These are phyloP conservation scores for Thamnophis sirtalis DNA, from an alignment of 2,113 vertebrate genomes.

Conservation along the genomic window DNA sequence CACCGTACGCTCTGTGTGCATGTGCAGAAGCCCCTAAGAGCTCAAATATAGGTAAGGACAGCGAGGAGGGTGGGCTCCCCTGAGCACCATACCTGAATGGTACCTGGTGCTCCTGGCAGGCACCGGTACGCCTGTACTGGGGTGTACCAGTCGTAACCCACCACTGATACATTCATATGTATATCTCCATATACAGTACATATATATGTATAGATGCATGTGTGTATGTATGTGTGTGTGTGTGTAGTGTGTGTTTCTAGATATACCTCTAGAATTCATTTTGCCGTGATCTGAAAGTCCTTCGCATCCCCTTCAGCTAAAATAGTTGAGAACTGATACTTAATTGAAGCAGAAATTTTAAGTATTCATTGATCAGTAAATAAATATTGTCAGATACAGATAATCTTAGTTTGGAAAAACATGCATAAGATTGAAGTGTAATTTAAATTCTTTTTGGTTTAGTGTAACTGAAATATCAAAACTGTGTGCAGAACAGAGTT, in stretches of 20 bases:
- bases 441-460: background rate
- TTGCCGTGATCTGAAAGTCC: background rate
- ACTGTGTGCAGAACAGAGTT: background rate
- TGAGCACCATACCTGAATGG: no score
- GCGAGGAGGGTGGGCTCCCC: no score
- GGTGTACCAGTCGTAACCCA: no score
- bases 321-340: background rate
- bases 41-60: no score
- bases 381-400: background rate
- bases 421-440: background rate
- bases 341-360: background rate
- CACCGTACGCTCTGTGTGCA: no score
- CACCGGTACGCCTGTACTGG: no score
- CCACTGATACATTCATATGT: background rate
- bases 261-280: background rate
- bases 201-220: no score
- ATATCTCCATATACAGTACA: background rate
- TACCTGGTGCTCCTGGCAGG: no score
- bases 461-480: background rate
- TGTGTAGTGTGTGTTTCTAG: no score
- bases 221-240: no score
- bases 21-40: no score
- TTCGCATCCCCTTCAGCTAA: background rate
- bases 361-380: background rate
- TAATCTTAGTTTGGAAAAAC: background rate